Conservation (phyloP, 2,113 vertebrate genomes). For the Cygnus buccinator region DNA sequence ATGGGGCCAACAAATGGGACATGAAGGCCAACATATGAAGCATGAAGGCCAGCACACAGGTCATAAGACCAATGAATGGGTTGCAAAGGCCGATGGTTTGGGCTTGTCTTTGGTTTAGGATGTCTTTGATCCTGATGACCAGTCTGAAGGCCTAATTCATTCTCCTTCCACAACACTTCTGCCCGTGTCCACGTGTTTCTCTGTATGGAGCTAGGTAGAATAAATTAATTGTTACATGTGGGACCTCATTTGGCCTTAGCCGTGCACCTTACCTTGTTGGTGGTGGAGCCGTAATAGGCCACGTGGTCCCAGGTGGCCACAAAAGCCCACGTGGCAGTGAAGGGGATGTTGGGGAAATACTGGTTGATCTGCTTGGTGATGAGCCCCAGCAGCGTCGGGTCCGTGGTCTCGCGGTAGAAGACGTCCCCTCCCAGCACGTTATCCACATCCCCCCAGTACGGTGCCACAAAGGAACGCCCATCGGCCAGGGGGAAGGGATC, state of each 20-base stretch:
- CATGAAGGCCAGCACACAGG: fast-evolving
- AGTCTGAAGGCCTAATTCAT: fast-evolving
- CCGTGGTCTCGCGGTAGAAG: slow-evolving; percentile 53
- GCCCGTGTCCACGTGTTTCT: neutral
- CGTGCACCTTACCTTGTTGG: neutral
- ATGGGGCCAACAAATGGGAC: neutral
- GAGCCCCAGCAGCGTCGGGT: neutral
- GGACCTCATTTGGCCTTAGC: fast-evolving
- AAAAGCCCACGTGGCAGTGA: slow-evolving; percentile 44
- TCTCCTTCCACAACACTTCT: neutral
- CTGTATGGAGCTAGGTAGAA: too few relatives aligned
- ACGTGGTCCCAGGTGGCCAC: slow-evolving; percentile 77
- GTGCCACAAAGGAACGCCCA: slow-evolving; percentile 33
- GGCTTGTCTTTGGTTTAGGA: too few relatives aligned
- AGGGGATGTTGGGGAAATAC: slow-evolving; percentile 43
- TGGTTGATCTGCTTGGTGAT: slow-evolving; percentile 62
- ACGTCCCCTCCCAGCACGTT: slow-evolving; percentile 34
- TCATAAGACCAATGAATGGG: fast-evolving
- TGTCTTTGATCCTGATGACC: too few relatives aligned
- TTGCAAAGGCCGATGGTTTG: too few relatives aligned
- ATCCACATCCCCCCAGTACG: slow-evolving; percentile 71
- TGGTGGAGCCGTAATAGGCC: slow-evolving; percentile 44
- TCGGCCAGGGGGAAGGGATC: slow-evolving; percentile 37
- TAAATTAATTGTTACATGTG: fast-evolving
- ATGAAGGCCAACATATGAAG: too few relatives aligned